Conservation (phyloP, 2,888 invertebrate genomes). For the Eupeodes latifasciatus region DNA sequence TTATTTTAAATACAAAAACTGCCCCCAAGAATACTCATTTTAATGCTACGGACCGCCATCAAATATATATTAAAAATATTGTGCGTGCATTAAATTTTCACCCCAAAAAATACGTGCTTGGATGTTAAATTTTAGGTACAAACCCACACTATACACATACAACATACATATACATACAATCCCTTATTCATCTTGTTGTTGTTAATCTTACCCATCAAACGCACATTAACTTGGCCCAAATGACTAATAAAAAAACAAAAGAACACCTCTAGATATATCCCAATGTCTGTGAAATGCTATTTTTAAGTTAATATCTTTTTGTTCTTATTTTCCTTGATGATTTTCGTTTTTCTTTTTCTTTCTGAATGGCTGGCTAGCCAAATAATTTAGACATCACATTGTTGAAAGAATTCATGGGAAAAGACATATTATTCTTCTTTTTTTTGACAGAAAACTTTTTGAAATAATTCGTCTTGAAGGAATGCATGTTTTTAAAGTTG, state of each 20-base stretch:
- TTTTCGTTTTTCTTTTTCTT: neutral
- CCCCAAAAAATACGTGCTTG: conserved; percentile 52
- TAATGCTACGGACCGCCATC: neutral
- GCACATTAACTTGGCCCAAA: conserved; percentile 34
- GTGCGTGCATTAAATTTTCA: conserved; percentile 34
- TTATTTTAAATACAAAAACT: conserved; percentile 6
- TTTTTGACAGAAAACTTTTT: conserved; percentile 37
- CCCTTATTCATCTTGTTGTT: neutral
- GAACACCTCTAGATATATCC: conserved; percentile 31
- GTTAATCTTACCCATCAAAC: conserved; percentile 8
- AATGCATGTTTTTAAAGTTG: conserved; percentile 30
- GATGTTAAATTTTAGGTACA: conserved; percentile 21
- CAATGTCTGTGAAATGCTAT: conserved; percentile 36
- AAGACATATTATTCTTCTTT: neutral
- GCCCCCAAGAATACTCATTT: neutral
- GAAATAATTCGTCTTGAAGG: conserved; percentile 7
- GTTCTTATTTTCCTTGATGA: neutral
- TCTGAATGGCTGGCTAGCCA: conserved; percentile 6
- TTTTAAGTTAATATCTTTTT: conserved; percentile 56
- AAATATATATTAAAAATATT: conserved; percentile 45
- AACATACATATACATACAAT: neutral
- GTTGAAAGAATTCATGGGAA: conserved; percentile 38
- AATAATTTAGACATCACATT: conserved; percentile 4
- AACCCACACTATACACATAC: too few relatives aligned
- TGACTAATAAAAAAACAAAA: conserved; percentile 34